A percentile compares a stretch with the other conserved stretches of the same genome.
Evolutionary conservation across 1,140 invertebrate species (phyloP).

Genomic region (Triops cancriformis): DNA sequence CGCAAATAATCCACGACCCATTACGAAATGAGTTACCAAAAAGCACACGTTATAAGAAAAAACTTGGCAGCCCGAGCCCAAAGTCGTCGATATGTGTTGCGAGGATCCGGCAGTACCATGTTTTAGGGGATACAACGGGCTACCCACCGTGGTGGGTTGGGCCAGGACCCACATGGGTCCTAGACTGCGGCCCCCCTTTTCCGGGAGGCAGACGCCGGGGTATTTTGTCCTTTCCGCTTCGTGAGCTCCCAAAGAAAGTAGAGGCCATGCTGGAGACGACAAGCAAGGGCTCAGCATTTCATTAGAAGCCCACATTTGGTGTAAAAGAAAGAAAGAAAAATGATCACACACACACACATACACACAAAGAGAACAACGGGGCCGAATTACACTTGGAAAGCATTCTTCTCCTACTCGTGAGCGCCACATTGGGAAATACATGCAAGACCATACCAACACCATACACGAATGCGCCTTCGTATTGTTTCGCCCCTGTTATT

Average conservation of each 20-base stretch:
- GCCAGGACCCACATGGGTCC: too few species aligned
- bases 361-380: neutral
- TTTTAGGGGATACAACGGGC: neutral
- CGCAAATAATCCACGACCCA: neutral
- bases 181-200: neutral
- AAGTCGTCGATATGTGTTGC: neutral
- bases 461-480: neutral
- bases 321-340: neutral
- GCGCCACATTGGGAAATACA: neutral
- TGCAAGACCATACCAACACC: neutral
- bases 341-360: neutral
- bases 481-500: neutral
- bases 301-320: neutral
- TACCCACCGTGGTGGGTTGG: neutral
- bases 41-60: neutral
- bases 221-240: neutral
- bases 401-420: neutral
- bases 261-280: slow-evolving; percentile 8
- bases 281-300: slow-evolving; percentile 5
- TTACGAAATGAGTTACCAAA: slow-evolving; percentile 14
- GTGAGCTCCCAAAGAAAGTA: slow-evolving; percentile 1
- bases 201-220: neutral
- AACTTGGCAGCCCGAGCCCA: neutral
- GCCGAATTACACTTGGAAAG: neutral
- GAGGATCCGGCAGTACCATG: neutral